A percentile compares a stretch with the other conserved stretches of the same genome.
Evolutionary conservation across 2,888 invertebrate species (phyloP).

Genomic region (Melanostoma scalare): DNA sequence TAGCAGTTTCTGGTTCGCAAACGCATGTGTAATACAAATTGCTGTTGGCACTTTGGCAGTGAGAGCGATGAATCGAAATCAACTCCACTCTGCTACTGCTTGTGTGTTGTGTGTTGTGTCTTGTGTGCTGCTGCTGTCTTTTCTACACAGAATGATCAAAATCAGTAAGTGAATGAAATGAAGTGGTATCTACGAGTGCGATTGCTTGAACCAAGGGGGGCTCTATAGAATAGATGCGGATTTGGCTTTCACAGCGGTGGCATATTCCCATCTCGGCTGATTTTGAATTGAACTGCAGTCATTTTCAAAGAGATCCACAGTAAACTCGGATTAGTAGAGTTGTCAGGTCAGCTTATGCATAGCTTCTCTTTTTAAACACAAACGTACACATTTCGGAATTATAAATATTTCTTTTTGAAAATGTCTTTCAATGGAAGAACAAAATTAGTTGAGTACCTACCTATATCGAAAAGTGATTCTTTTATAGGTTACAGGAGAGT

Average conservation of each 20-base stretch:
- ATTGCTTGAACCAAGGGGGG: slow-evolving; percentile 37
- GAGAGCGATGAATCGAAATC: slow-evolving; percentile 58
- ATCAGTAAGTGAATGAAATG: slow-evolving; percentile 9
- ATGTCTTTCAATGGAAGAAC: too few relatives aligned
- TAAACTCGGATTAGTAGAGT: neutral
- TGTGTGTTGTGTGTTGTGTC: slow-evolving; percentile 6
- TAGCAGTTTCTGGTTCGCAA: slow-evolving; percentile 31
- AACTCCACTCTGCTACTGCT: slow-evolving; percentile 40
- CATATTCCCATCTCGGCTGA: slow-evolving; percentile 42
- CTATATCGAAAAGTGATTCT: too few relatives aligned
- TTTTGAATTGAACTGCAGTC: slow-evolving; percentile 34
- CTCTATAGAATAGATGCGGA: slow-evolving; percentile 16
- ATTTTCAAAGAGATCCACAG: slow-evolving; percentile 34
- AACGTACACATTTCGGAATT: too few relatives aligned
- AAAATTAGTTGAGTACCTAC: too few relatives aligned
- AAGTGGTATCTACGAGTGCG: slow-evolving; percentile 20
- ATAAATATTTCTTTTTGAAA: too few relatives aligned
- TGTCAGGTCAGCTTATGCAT: slow-evolving; percentile 4
- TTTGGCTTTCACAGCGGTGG: slow-evolving; percentile 58
- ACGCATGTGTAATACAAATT: slow-evolving; percentile 72
- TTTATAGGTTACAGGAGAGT: too few relatives aligned
- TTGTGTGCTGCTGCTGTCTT: neutral
- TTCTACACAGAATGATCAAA: neutral
- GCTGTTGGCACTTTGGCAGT: slow-evolving; percentile 49
- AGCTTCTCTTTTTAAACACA: slow-evolving; percentile 1